Conservation (phyloP, 2,113 vertebrate genomes). For the Stegostoma tigrinum region DNA sequence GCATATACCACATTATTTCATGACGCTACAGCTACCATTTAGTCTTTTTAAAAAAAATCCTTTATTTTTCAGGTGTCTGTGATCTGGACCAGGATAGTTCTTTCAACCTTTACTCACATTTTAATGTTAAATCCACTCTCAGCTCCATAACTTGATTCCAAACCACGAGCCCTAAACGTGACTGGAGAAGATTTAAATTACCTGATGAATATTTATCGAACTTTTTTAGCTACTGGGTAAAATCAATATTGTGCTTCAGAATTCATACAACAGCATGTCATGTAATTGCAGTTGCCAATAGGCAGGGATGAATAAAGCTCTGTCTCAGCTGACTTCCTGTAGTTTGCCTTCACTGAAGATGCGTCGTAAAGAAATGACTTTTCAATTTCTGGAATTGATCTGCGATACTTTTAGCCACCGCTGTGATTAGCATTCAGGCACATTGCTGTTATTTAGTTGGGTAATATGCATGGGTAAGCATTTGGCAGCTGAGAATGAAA, state of each 20-base stretch:
- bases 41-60: too few species aligned
- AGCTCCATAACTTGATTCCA: neutral
- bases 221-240: neutral
- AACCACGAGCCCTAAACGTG: neutral
- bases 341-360: neutral
- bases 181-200: neutral
- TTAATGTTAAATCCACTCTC: too few species aligned
- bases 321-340: neutral
- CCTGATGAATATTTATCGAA: neutral
- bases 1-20: too few species aligned
- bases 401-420: slow-evolving; percentile 3
- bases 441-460: neutral
- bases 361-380: neutral
- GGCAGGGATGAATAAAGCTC: neutral
- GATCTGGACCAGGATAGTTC: neutral
- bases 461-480: slow-evolving; percentile 31
- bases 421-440: neutral
- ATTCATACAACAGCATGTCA: neutral
- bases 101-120: neutral
- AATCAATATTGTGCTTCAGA: neutral
- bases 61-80: neutral
- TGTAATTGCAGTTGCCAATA: neutral
- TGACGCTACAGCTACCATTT: too few species aligned
- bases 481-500: slow-evolving; percentile 4
- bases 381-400: slow-evolving; percentile 13